phyloP scores from a whole-genome alignment of 2,113 vertebrate species.

The Nyctereutes procyonoides region DNA sequence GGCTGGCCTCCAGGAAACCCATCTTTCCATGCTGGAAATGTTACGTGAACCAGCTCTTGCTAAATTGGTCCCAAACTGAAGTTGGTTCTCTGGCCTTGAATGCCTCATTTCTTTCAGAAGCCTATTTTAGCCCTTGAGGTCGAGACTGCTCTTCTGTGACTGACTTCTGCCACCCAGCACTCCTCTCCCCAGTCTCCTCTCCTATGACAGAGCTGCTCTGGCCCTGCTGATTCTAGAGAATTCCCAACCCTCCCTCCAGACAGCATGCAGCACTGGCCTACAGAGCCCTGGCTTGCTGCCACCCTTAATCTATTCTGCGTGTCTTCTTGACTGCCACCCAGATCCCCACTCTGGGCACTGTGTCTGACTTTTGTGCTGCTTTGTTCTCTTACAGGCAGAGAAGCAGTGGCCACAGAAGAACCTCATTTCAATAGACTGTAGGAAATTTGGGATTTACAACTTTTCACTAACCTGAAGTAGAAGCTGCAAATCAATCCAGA shows the following conservation, averaged over 20 bases:
- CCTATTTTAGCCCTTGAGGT: not conserved
- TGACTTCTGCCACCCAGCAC: not conserved
- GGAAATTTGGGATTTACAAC: constrained; percentile 17
- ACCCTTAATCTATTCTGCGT: not conserved
- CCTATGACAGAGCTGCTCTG: not conserved
- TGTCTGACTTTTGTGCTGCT: not conserved
- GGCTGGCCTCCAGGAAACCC: too few relatives aligned
- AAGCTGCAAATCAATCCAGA: not conserved
- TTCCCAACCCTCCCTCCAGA: not conserved
- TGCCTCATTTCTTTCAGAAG: not conserved
- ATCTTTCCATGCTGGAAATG: not conserved
- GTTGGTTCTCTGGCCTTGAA: not conserved
- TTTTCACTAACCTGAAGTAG: not conserved
- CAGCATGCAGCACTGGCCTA: not conserved
- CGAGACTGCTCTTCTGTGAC: not conserved
- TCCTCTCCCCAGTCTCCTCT: not conserved
- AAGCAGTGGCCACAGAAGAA: not conserved
- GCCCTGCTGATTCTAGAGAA: not conserved
- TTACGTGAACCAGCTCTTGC: not conserved
- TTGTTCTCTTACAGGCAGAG: not conserved
- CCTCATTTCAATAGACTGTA: not conserved
- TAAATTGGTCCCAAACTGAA: not conserved
- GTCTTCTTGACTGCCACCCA: not conserved
- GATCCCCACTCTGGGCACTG: not conserved
- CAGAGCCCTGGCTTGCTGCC: not conserved